Percentiles rank a stretch among this genome's conserved stretches.
These are phyloP conservation scores for Origma solitaria DNA, from an alignment of 2,113 vertebrate species.

Conservation along the genomic window DNA sequence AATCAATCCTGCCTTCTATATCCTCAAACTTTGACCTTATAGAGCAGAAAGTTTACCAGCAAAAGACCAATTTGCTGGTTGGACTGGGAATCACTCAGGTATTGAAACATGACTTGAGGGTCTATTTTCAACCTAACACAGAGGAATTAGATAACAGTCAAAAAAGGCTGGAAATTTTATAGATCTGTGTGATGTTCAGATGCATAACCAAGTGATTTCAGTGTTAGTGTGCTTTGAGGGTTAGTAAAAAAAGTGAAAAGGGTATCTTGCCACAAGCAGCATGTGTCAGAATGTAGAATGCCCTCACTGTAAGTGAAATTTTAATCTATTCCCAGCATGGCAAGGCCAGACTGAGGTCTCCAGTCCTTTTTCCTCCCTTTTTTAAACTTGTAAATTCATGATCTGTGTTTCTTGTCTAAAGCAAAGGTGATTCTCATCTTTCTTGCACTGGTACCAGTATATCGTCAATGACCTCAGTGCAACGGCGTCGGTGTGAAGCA, in stretches of 20 bases:
- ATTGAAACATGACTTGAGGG: neutral
- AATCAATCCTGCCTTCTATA: neutral
- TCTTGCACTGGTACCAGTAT: neutral
- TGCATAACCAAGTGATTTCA: neutral
- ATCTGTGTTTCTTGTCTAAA: neutral
- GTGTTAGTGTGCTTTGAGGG: neutral
- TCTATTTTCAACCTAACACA: neutral
- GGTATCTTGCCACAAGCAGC: neutral
- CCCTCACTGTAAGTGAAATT: neutral
- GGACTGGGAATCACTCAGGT: neutral
- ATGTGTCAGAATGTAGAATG: neutral
- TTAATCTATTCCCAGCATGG: neutral
- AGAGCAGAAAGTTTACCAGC: neutral
- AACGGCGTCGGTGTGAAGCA: rapidly evolving
- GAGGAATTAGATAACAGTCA: neutral
- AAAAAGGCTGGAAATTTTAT: neutral
- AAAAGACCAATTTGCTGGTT: neutral
- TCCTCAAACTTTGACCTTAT: neutral
- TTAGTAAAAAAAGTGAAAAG: neutral
- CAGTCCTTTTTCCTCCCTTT: neutral
- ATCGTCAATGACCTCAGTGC: neutral
- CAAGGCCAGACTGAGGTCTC: neutral
- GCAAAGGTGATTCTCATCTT: neutral
- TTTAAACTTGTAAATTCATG: neutral
- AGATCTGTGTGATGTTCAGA: neutral